These are phyloP conservation scores for Labeo catla DNA, from an alignment of 2,113 vertebrate genomes.

Conservation along the genomic window DNA sequence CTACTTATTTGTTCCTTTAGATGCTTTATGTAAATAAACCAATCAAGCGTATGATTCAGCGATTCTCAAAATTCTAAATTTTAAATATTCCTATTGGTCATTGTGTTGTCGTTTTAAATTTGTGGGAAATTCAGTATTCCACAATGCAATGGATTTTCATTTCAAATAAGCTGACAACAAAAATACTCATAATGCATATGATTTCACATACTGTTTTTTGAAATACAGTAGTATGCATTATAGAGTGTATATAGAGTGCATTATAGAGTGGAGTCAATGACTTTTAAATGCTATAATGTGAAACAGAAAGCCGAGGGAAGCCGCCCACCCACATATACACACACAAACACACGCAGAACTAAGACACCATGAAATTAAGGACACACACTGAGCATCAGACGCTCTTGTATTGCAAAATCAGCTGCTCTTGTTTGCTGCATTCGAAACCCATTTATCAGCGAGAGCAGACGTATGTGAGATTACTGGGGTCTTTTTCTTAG, in stretches of 20 bases:
- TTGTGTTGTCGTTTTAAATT: no score
- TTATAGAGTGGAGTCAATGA: neutral
- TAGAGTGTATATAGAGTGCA: neutral
- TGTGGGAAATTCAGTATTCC: no score
- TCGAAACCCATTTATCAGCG: conserved; percentile 4
- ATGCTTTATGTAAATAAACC: no score
- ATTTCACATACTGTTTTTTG: neutral
- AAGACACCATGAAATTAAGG: conserved; percentile 22
- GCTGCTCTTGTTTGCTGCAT: neutral
- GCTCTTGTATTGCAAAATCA: conserved; percentile 15
- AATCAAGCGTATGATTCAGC: no score
- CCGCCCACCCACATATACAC: neutral
- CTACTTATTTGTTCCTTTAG: no score
- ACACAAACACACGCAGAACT: neutral
- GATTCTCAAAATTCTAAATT: no score
- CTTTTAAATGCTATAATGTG: neutral
- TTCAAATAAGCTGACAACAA: neutral
- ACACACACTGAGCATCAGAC: neutral
- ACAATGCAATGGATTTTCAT: neutral
- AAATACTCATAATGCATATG: neutral
- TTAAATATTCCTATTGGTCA: no score
- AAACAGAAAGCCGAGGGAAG: neutral
- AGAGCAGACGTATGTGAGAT: neutral
- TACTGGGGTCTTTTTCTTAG: neutral
- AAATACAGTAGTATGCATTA: neutral